Evolutionary conservation across 2,797 vertebrate genomes (phyloP).

Genomic region (Leuciscus waleckii): DNA sequence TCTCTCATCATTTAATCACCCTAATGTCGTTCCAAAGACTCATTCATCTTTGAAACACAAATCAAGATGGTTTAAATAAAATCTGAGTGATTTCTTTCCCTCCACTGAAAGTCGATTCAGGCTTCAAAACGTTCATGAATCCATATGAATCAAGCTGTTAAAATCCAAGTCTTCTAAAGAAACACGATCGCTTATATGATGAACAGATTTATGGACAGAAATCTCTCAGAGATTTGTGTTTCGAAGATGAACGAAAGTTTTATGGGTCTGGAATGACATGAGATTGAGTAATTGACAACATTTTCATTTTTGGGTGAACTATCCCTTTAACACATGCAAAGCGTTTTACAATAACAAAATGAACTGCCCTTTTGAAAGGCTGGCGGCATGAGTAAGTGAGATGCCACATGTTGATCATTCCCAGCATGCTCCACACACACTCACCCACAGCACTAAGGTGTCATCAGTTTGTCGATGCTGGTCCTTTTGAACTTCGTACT

Average conservation of each 20-base stretch:
- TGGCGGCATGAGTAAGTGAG: slow-evolving; percentile 38
- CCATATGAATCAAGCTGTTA: too few relatives aligned
- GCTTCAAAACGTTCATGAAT: too few relatives aligned
- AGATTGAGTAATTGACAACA: not conserved
- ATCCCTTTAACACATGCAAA: not conserved
- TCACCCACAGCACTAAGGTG: slow-evolving; percentile 88
- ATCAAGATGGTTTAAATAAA: not conserved
- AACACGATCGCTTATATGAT: too few relatives aligned
- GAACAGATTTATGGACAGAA: not conserved
- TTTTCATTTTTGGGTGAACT: not conserved
- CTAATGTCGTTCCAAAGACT: too few relatives aligned
- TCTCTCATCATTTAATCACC: not conserved
- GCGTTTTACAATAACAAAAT: slow-evolving; percentile 18
- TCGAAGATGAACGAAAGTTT: not conserved
- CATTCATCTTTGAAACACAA: not conserved
- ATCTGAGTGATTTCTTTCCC: too few relatives aligned
- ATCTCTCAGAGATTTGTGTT: not conserved
- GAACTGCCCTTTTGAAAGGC: slow-evolving; percentile 38
- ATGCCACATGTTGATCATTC: slow-evolving; percentile 36
- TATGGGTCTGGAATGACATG: not conserved
- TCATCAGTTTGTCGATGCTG: slow-evolving; percentile 88
- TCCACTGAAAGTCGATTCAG: too few relatives aligned
- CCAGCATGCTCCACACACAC: slow-evolving; percentile 56
- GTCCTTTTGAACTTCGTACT: slow-evolving; percentile 87
- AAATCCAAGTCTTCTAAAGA: too few relatives aligned